Evolutionary conservation across 23 tunicate genomes (phyloP), one percentile per base, ranked within the genome.

Genomic region (Halocynthia aurantium): DNA sequence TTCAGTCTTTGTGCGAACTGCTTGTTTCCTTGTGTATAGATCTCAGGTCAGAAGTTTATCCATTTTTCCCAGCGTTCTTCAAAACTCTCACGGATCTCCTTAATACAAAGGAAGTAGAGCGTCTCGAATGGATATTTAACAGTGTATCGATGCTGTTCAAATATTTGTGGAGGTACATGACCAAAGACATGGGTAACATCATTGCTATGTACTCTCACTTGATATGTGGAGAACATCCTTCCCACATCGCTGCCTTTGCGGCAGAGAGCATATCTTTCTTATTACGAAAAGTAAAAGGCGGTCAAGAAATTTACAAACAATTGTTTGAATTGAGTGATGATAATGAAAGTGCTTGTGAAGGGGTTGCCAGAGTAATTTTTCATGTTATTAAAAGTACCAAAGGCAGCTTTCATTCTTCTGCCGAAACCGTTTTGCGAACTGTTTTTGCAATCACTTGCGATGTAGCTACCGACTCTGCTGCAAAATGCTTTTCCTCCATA

Each of bases 241-340:
- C 57, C 8, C 93, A 92, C 70, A 92, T 92, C 6, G 77, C 62
- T 11, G 22, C 86, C 49, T 92, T 92, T 78, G 98, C 98, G 6
- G 92, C 88, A 6, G 89, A 92, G 79, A 92, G 98, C 80, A 51
- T 92, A 71, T 79, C 92, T 6, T 92, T 82, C 75, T 74, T 92
- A 67, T 74, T 92, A 7, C 73, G 98, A 21, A 92, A 92, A 81
- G 71, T 88, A 0, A 55, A 21, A n/a, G 77, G 82, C 18, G 80
- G 53, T 44, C 50, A 78, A 80, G 22, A 69, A 15, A 83, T 92
- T 44, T 15, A 52, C 62, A 75, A 78, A n/a, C 12, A 18, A 8
- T 80, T 92, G 57, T 86, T 92, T 66, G 20, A 5, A 6, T 67
- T 92, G 12, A 55, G 62, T 13, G 22, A 66, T 22, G 71, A 73